A percentile compares a stretch with the other conserved stretches of the same genome.
phyloP scores from a whole-genome alignment of 2,888 invertebrate genomes.

The Idaea straminata region DNA sequence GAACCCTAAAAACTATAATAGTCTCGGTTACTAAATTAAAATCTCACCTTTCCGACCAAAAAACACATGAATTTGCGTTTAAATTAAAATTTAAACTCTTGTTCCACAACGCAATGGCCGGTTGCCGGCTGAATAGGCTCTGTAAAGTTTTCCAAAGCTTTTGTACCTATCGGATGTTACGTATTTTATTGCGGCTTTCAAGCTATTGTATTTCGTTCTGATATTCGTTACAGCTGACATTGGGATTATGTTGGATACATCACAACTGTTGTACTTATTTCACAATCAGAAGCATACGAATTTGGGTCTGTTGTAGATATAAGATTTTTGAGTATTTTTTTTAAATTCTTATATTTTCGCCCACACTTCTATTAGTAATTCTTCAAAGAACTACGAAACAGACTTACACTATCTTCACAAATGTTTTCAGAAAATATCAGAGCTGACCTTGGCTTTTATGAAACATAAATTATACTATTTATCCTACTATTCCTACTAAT shows the following conservation, averaged over 20 bases:
- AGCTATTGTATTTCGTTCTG: conserved; percentile 2
- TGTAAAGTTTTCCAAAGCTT: not conserved
- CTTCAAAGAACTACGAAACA: too few relatives aligned
- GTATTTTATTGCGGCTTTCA: not conserved
- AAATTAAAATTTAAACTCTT: not conserved
- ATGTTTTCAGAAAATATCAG: too few relatives aligned
- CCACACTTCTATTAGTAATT: too few relatives aligned
- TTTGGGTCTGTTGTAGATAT: not conserved
- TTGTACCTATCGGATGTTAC: not conserved
- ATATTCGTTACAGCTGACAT: conserved; percentile 13
- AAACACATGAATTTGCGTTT: not conserved
- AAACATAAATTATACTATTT: too few relatives aligned
- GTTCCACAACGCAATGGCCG: not conserved
- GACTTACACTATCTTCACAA: too few relatives aligned
- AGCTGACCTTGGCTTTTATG: too few relatives aligned
- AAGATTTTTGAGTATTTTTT: too few relatives aligned
- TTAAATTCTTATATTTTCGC: too few relatives aligned
- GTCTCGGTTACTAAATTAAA: not conserved
- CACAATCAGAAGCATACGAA: not conserved
- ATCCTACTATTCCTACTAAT: too few relatives aligned
- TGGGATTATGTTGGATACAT: conserved; percentile 12
- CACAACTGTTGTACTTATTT: conserved; percentile 29
- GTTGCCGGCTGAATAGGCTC: not conserved
- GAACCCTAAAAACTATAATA: not conserved
- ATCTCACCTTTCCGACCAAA: not conserved